phyloP scores from a whole-genome alignment of 2,797 vertebrate species.

The Eulemur coronatus region DNA sequence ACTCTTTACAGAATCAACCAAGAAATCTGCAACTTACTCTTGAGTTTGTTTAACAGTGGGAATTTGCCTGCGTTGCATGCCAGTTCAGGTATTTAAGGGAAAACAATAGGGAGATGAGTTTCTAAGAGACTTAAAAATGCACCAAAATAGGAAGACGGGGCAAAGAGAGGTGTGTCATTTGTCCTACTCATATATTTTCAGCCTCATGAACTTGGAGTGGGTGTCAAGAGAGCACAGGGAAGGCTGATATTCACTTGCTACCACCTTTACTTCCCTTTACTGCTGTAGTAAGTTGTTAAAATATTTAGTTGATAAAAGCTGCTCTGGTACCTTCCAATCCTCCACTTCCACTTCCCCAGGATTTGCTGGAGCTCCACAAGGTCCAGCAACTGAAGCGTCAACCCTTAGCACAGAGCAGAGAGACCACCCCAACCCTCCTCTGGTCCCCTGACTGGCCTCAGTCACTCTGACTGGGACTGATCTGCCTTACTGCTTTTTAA shows the following conservation, averaged over 20 bases:
- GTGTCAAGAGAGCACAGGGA: background rate
- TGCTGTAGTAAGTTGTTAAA: background rate
- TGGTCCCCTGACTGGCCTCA: too few relatives aligned
- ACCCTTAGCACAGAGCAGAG: background rate
- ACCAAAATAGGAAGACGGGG: background rate
- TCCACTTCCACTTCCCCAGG: background rate
- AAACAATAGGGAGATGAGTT: background rate
- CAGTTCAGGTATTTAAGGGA: background rate
- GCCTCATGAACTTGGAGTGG: background rate
- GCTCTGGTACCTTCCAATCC: background rate
- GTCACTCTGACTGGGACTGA: background rate
- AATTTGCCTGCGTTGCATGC: background rate
- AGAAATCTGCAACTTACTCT: conserved; percentile 22
- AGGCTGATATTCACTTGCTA: background rate
- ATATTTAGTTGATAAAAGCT: background rate
- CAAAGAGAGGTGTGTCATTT: background rate
- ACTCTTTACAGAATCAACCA: conserved; percentile 2
- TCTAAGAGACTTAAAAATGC: background rate
- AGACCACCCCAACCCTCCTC: background rate
- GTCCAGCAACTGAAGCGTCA: background rate
- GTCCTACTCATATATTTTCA: background rate
- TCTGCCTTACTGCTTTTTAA: background rate
- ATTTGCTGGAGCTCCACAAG: background rate
- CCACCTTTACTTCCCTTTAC: background rate
- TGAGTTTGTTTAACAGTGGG: background rate